Conservation (phyloP, 2,113 vertebrate species). For the Xerus inauris region DNA sequence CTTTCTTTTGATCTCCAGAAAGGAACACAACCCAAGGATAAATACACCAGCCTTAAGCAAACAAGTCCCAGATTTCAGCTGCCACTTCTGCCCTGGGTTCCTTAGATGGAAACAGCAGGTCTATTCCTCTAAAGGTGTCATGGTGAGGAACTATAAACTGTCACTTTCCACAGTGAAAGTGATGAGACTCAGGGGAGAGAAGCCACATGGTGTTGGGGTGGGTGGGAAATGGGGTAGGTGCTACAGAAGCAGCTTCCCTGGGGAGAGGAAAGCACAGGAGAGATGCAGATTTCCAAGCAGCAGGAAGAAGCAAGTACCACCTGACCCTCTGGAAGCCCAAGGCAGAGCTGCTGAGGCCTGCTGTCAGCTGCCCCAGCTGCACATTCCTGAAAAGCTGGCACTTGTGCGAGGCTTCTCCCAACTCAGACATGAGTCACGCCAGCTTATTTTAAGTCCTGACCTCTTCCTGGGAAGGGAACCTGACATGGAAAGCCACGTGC, state of each 20-base stretch:
- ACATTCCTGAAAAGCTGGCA: slow-evolving; percentile 62
- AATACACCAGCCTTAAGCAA: slow-evolving; percentile 47
- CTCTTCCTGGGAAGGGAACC: slow-evolving; percentile 61
- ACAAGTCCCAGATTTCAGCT: not conserved
- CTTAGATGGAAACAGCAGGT: slow-evolving; percentile 18
- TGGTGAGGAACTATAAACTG: not conserved
- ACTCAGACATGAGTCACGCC: slow-evolving; percentile 63
- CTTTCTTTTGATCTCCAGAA: slow-evolving; percentile 63
- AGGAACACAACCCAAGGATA: not conserved
- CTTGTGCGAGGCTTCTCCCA: slow-evolving; percentile 14
- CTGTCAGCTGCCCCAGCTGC: slow-evolving; percentile 40
- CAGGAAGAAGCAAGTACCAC: not conserved
- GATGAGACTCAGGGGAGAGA: accelerated
- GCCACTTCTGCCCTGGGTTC: not conserved
- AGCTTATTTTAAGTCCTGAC: slow-evolving; percentile 69
- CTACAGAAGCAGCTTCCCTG: not conserved
- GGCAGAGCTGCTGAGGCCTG: not conserved
- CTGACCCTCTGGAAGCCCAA: not conserved
- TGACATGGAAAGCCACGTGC: slow-evolving; percentile 63
- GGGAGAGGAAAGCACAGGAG: too few relatives aligned
- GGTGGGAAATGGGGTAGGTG: accelerated
- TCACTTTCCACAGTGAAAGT: not conserved
- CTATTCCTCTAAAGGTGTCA: not conserved
- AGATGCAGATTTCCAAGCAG: not conserved
- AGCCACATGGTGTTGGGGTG: not conserved